phyloP scores from a whole-genome alignment of 37 sponge, comb jelly and placozoan species.

The Theonella swinhoei region DNA sequence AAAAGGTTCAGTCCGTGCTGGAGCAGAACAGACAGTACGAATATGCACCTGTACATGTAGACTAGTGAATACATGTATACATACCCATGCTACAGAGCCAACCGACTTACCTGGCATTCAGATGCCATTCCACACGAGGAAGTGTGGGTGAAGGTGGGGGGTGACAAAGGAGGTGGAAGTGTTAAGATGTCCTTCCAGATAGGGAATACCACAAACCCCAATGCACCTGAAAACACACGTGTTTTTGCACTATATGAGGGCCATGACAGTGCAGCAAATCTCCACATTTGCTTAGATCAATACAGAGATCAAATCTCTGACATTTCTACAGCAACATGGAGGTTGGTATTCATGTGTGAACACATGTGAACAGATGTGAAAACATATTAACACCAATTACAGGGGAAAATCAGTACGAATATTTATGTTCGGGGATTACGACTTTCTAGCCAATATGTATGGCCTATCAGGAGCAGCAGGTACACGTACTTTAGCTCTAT shows the following conservation, averaged over 20 bases:
- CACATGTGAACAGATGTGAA: neutral
- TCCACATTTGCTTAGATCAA: constrained; percentile 3
- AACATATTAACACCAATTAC: neutral
- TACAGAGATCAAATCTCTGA: neutral
- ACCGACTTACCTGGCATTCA: constrained; percentile 16
- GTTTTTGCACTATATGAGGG: constrained; percentile 5
- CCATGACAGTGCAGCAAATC: neutral
- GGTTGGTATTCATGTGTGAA: neutral
- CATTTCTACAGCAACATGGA: neutral
- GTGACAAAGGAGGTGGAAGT: constrained; percentile 28
- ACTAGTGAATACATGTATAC: no score
- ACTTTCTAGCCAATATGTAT: constrained; percentile 21
- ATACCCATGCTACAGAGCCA: no score
- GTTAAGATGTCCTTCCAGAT: constrained; percentile 28
- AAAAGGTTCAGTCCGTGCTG: neutral
- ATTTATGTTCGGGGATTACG: neutral
- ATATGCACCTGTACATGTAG: no score
- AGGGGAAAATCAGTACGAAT: neutral
- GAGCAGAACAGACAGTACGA: neutral
- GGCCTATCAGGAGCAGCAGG: constrained; percentile 28
- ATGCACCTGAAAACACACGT: constrained; percentile 8
- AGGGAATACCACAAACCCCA: neutral
- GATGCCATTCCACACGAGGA: constrained; percentile 6
- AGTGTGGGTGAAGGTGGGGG: constrained; percentile 36
- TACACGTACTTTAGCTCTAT: neutral